Percentiles rank a stretch among this genome's conserved stretches.
Conservation (phyloP, 2,797 vertebrate genomes). For the Florisuga fusca region DNA sequence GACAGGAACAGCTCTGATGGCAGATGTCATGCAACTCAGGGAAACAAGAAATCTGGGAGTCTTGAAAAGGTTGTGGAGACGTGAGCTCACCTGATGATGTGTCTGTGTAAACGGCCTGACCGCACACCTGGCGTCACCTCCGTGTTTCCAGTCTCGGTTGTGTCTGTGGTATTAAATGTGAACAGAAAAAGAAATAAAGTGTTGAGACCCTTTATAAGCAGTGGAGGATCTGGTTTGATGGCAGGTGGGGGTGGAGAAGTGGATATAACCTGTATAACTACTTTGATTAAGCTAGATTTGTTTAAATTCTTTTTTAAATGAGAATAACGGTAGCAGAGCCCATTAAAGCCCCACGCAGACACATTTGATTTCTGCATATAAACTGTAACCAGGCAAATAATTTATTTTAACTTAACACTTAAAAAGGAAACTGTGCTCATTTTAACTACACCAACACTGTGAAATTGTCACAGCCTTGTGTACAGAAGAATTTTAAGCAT, state of each 20-base stretch:
- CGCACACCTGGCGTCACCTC: not conserved
- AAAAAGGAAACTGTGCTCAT: not conserved
- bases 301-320: no score
- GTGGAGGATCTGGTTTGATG: fast-evolving
- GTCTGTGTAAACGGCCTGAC: not conserved
- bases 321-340: not conserved
- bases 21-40: constrained; percentile 56
- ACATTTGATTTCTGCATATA: not conserved
- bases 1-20: not conserved
- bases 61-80: not conserved
- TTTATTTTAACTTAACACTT: not conserved
- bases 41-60: constrained; percentile 37
- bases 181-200: constrained; percentile 50
- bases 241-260: fast-evolving
- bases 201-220: not conserved
- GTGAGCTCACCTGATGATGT: not conserved
- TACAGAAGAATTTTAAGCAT: not conserved
- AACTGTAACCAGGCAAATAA: not conserved
- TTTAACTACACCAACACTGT: not conserved
- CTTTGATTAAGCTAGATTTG: not conserved
- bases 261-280: not conserved
- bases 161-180: constrained; percentile 42
- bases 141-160: not conserved
- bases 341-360: not conserved
- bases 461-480: not conserved